Base-by-base conservation (phyloP, 1,140 invertebrate genomes). In the Drosophila melanica region DNA sequence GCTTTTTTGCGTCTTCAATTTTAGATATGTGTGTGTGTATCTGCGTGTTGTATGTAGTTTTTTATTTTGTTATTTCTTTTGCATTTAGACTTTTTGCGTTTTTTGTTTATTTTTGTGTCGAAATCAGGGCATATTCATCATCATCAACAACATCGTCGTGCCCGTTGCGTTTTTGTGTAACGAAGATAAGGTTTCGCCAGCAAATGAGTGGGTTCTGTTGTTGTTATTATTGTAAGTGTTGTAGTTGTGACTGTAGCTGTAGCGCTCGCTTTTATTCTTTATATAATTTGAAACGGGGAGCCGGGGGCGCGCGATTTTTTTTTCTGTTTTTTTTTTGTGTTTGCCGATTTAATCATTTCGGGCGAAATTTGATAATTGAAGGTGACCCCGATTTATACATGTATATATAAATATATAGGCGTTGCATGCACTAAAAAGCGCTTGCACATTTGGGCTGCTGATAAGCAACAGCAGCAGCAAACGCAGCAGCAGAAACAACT, bases 71-170 rank as follows among this genome's bases (percentile, higher is more conserved):
- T 55, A 42, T 23, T 64, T 71, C 1, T 41, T 70, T 66, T 54
- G 50, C 48, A 39, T 44, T 65, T 14, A 57, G 35, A 37, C 45
- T 39, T 58, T 66, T 51, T 71, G 9, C 16, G 27, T 51, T 50
- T 81, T 81, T 78, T 79, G 84, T 82, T 87, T 89, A 70, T 87
- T 87, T 89, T 87, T 89, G 65, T 89, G 84, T 89, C 84, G 84
- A 87, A 87, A 87, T 87, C 84, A 87, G 84, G 84, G 84, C 84
- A 82, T 89, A 87, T 85, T 86, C 81, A 86, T 87, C 84, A 87
- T 87, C 82, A 87, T 80, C 84, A 87, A 87, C 82, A 86, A 81
- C 82, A 89, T 82, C 77, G 79, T 80, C 84, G 85, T 86, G 81
- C 63, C 70, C 64, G 60, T 79, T 77, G 64, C 59, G 54, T 65